These are phyloP conservation scores for Drosophila colorata DNA, from an alignment of 2,888 invertebrate species.

Conservation along the genomic window DNA sequence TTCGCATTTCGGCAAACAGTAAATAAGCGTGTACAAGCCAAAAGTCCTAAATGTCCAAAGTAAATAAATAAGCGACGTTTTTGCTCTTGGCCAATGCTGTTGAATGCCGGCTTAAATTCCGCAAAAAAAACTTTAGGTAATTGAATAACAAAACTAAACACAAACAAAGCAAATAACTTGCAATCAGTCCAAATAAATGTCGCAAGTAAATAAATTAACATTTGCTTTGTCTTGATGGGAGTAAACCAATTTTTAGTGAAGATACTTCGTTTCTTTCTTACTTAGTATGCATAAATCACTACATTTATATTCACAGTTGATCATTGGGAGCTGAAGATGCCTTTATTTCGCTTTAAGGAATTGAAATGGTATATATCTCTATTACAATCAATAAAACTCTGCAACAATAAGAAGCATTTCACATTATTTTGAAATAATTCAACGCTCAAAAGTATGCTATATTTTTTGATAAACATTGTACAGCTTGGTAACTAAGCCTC, in stretches of 20 bases:
- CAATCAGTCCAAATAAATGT: constrained; percentile 51
- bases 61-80: constrained; percentile 65
- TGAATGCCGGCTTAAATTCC: constrained; percentile 40
- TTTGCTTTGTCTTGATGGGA: neutral
- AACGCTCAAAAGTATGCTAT: neutral
- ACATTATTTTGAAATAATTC: too few relatives aligned
- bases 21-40: constrained; percentile 61
- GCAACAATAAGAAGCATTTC: too few relatives aligned
- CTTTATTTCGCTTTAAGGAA: neutral
- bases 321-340: neutral
- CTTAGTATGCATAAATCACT: too few relatives aligned
- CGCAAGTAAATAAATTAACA: constrained; percentile 49
- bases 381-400: too few relatives aligned
- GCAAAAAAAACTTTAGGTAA: constrained; percentile 53
- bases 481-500: neutral
- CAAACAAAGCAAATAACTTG: constrained; percentile 59
- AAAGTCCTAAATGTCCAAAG: constrained; percentile 63
- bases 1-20: constrained; percentile 74
- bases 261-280: neutral
- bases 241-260: constrained; percentile 9
- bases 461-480: too few relatives aligned
- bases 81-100: constrained; percentile 34
- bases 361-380: neutral
- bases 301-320: too few relatives aligned
- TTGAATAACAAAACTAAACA: constrained; percentile 60